A percentile compares a stretch with the other conserved stretches of the same genome.
Evolutionary conservation across 2,888 invertebrate genomes (phyloP).

Genomic region (Agrotis segetum): DNA sequence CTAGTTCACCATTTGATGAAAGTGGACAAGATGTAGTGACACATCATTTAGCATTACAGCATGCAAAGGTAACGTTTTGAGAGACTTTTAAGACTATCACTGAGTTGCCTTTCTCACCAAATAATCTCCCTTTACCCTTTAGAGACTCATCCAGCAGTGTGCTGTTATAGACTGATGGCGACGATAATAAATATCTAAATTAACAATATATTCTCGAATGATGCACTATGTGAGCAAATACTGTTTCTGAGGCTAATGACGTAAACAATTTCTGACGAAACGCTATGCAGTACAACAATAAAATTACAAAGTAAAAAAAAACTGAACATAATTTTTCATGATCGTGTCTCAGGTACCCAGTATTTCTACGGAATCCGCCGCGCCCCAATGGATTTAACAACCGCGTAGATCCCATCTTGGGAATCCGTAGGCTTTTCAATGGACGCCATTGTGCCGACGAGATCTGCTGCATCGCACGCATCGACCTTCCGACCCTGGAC

Average conservation of each 20-base stretch:
- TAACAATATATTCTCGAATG: background rate
- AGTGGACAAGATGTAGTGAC: too few species aligned
- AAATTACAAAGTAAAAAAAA: background rate
- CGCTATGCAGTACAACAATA: background rate
- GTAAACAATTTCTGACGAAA: background rate
- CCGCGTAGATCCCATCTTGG: constrained; percentile 75
- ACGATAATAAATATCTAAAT: background rate
- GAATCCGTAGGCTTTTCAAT: constrained; percentile 93
- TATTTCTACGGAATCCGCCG: constrained; percentile 75
- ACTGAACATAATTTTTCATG: background rate
- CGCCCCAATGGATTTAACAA: constrained; percentile 76
- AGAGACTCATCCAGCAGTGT: background rate
- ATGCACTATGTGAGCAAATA: background rate
- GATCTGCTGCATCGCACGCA: constrained; percentile 96
- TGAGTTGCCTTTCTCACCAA: too few species aligned
- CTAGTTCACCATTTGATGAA: too few species aligned
- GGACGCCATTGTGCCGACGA: constrained; percentile 96
- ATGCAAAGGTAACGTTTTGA: too few species aligned
- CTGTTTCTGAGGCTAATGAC: background rate
- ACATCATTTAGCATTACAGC: too few species aligned
- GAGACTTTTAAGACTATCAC: too few species aligned
- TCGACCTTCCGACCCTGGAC: constrained; percentile 94
- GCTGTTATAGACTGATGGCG: background rate
- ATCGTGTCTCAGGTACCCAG: constrained; percentile 79
- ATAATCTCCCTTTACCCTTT: too few species aligned